Evolutionary conservation across 2,797 vertebrate genomes (phyloP), one percentile per base, ranked within the genome.

Genomic region (Phrynocephalus vlangalii): DNA sequence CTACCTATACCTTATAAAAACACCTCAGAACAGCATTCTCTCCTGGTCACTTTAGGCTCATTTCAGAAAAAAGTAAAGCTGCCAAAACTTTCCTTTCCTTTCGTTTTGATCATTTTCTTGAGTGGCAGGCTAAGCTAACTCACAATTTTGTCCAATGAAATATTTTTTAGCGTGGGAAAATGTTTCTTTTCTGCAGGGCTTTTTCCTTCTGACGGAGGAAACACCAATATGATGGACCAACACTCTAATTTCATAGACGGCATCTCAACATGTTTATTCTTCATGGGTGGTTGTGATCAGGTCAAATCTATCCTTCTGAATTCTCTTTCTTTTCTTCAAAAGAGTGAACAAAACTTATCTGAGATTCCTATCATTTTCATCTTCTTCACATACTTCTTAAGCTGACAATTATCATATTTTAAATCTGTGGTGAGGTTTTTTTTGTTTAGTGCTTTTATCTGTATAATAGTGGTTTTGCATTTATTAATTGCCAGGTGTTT

Each of bases 381-480:
- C 82, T 63, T 33, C 67, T 72, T 30, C 6, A 11, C 20, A 60
- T 84, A 26, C 68, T 15, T 73, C 33, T 5, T 38, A 52, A 80
- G 7, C 28, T 80, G 77, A 75, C 83, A 84, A 70, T 28, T 66
- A 66, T 48, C 56, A 56, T 8, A 79, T 75, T 84, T 88, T 66
- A 72, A 88, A 78, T 63, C 26, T 60, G 30, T 83, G 52, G 15
- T n/a, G 63, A 0, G 3, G 20, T 70, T 44, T 71, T 38, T 38
- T 70, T 52, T 60, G 63, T 72, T 33, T 28, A 70, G 84, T 48
- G 79, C 6, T 79, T 87, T 76, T 76, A 20, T 26, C 88, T 75
- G 10, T 48, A 72, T 10, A 78, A 77, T 82, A 87, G 66, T 87
- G 68, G 0, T 0, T 56, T 84, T 30, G 83, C 26, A 79, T 30